Conservation (phyloP, 2,888 invertebrate genomes). For the Coelogynopora nodosa region DNA sequence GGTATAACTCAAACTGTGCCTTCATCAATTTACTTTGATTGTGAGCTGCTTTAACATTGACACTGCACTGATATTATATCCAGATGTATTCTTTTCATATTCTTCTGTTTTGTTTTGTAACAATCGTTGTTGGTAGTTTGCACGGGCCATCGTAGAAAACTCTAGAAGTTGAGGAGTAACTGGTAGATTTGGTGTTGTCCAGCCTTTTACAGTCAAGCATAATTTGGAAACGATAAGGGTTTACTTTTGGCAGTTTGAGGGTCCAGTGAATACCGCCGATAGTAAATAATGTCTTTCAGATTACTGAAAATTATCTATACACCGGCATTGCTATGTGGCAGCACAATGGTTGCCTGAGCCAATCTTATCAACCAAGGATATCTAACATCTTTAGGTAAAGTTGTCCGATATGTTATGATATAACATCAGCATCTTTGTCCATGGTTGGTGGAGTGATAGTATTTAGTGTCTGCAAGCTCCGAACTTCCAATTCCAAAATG, state of each 20-base stretch:
- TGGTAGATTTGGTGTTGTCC: slow-evolving; percentile 27
- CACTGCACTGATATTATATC: not conserved
- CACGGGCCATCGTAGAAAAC: slow-evolving; percentile 4
- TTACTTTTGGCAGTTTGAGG: not conserved
- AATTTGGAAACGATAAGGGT: too few relatives aligned
- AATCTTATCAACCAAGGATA: not conserved
- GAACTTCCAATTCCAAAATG: not conserved
- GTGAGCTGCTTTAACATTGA: slow-evolving; percentile 18
- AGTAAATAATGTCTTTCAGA: slow-evolving; percentile 11
- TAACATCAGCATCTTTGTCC: not conserved
- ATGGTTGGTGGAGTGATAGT: not conserved
- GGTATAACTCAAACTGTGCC: too few relatives aligned
- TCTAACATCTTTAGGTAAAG: not conserved
- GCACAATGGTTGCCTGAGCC: not conserved
- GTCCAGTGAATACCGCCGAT: not conserved
- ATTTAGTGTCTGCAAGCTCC: not conserved
- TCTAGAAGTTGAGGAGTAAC: not conserved
- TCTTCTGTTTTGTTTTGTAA: not conserved
- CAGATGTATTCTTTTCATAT: slow-evolving; percentile 16
- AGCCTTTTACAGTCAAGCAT: slow-evolving; percentile 26
- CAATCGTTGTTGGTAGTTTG: not conserved
- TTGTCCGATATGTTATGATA: not conserved
- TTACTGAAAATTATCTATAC: not conserved
- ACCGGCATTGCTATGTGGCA: not conserved
- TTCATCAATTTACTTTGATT: not conserved